phyloP scores from a whole-genome alignment of 2,113 vertebrate species.

The Falco punctatus region DNA sequence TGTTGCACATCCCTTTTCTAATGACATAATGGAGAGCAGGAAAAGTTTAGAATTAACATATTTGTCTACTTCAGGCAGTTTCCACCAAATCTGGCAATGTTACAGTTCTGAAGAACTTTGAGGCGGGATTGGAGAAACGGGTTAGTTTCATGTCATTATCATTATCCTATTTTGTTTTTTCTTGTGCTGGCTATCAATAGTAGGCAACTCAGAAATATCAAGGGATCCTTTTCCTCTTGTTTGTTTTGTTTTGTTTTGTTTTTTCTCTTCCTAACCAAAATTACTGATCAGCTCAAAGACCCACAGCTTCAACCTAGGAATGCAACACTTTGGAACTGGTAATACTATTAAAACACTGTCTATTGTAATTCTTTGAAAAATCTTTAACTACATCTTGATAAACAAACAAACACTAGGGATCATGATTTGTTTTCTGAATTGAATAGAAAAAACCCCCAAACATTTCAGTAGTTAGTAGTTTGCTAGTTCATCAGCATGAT shows the following conservation, averaged over 20 bases:
- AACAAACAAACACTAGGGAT: neutral
- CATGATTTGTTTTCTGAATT: neutral
- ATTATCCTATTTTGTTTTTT: neutral
- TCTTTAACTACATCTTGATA: neutral
- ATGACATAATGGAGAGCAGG: neutral
- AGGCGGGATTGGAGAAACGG: fast-evolving
- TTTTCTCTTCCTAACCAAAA: neutral
- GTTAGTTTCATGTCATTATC: neutral
- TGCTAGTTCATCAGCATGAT: neutral
- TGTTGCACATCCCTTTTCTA: neutral
- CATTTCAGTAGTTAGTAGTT: neutral
- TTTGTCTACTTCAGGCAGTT: neutral
- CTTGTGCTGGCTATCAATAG: neutral
- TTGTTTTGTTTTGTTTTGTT: neutral
- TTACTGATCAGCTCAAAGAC: neutral
- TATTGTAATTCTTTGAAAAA: neutral
- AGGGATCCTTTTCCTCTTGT: neutral
- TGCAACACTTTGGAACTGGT: neutral
- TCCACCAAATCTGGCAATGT: neutral
- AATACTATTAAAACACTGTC: neutral
- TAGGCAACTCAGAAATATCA: neutral
- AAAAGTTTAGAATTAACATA: neutral
- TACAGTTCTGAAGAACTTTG: neutral
- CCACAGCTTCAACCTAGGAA: neutral
- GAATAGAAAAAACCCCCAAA: neutral